Conservation (phyloP, 2,797 vertebrate species). For the Poecile montanus region DNA sequence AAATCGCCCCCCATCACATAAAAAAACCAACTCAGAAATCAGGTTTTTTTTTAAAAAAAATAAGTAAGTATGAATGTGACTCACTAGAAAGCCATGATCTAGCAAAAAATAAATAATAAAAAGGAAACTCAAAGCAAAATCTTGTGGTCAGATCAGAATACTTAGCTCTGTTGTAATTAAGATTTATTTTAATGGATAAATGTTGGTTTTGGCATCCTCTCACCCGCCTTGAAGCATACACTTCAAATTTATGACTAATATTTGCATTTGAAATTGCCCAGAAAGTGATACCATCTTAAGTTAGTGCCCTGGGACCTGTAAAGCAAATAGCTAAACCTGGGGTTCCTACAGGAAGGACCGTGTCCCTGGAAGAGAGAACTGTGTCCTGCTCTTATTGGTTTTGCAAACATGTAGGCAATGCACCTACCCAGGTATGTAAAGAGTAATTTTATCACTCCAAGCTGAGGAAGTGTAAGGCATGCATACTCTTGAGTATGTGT, state of each 20-base stretch:
- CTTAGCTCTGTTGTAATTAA: not conserved
- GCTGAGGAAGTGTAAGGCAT: not conserved
- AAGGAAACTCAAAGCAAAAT: not conserved
- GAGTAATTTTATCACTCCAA: not conserved
- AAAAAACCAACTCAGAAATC: not conserved
- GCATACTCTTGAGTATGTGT: not conserved
- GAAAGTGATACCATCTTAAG: not conserved
- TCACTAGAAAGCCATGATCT: not conserved
- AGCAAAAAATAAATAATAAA: not conserved
- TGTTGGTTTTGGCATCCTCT: constrained; percentile 5
- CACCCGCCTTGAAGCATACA: not conserved
- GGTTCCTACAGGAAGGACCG: not conserved
- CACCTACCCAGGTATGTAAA: not conserved
- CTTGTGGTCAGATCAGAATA: not conserved
- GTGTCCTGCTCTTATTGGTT: not conserved
- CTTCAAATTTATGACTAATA: not conserved
- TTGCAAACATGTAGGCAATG: not conserved
- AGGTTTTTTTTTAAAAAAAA: not conserved
- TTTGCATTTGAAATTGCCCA: constrained; percentile 8
- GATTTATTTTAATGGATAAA: not conserved
- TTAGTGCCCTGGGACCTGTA: not conserved
- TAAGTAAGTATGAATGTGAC: fast-evolving
- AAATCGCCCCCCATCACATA: fast-evolving
- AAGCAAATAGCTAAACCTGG: not conserved
- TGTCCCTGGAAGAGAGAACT: not conserved